Percentiles rank a stretch among this genome's conserved stretches.
phyloP scores from a whole-genome alignment of 2,888 invertebrate species.

The Rambutsinella grinnellia region DNA sequence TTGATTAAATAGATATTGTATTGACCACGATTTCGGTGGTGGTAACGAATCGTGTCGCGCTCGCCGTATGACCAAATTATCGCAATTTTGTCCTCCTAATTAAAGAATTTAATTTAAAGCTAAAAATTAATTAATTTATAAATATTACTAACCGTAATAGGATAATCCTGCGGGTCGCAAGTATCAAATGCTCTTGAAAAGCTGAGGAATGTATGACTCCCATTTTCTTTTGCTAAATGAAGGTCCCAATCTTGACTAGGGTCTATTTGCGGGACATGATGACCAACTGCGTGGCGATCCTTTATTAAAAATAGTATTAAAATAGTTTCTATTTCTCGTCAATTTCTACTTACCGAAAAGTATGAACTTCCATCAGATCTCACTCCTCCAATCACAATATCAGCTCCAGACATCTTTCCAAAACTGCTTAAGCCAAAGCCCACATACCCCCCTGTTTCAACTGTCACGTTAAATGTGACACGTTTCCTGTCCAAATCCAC shows the following conservation, averaged over 20 bases:
- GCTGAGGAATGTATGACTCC: slow-evolving; percentile 6
- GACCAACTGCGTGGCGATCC: slow-evolving; percentile 27
- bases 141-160: slow-evolving; percentile 20
- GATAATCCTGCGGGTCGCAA: slow-evolving; percentile 41
- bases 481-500: neutral
- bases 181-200: slow-evolving; percentile 8
- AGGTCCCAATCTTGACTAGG: slow-evolving; percentile 35
- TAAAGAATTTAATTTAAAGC: neutral
- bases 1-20: slow-evolving; percentile 14
- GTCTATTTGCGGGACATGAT: slow-evolving; percentile 13
- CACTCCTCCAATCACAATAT: slow-evolving; percentile 39
- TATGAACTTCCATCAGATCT: slow-evolving; percentile 8
- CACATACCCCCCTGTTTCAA: slow-evolving; percentile 28
- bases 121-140: neutral
- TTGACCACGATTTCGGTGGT: slow-evolving; percentile 15
- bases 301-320: neutral
- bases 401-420: slow-evolving; percentile 35
- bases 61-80: slow-evolving; percentile 38
- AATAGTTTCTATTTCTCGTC: too few relatives aligned
- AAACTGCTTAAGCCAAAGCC: slow-evolving; percentile 29
- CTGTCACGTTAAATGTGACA: slow-evolving; percentile 35
- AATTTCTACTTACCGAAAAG: slow-evolving; percentile 21
- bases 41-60: slow-evolving; percentile 4
- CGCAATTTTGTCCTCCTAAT: slow-evolving; percentile 25
- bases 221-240: neutral